phyloP scores from a whole-genome alignment of 2,888 invertebrate genomes.

The Caenorhabditis becei region DNA sequence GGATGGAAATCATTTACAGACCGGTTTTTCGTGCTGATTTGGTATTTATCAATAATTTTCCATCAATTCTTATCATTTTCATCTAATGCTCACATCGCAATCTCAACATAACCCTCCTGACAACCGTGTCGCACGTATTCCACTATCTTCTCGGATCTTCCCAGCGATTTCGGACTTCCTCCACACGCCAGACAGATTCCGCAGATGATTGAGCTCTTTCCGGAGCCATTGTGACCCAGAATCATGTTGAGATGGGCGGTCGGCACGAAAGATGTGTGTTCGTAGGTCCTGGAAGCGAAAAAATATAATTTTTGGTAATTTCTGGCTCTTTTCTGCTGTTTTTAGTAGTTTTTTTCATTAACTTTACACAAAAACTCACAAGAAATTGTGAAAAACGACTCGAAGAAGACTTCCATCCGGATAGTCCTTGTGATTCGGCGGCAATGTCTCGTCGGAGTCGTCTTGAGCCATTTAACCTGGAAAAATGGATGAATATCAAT shows the following conservation, averaged over 20 bases:
- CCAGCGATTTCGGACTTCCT: conserved; percentile 73
- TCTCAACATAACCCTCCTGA: conserved; percentile 73
- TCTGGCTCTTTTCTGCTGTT: not conserved
- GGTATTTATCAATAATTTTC: not conserved
- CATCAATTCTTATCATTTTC: not conserved
- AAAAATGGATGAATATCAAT: no score
- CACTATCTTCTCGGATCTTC: conserved; percentile 73
- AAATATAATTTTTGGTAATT: no score
- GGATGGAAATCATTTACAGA: not conserved
- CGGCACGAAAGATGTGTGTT: conserved; percentile 65
- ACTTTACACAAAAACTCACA: conserved; percentile 59
- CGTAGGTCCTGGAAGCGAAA: conserved; percentile 77
- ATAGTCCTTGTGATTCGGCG: conserved; percentile 32
- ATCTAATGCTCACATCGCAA: conserved; percentile 64
- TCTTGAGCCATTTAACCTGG: conserved; percentile 19
- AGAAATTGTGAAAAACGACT: conserved; percentile 70
- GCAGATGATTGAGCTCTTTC: conserved; percentile 79
- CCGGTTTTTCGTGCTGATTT: not conserved
- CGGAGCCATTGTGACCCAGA: conserved; percentile 78
- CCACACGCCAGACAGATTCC: conserved; percentile 79
- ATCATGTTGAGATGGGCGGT: conserved; percentile 76
- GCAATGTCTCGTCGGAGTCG: conserved; percentile 3
- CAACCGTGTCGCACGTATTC: conserved; percentile 77
- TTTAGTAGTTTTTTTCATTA: not conserved
- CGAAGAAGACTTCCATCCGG: conserved; percentile 70